Evolutionary conservation across 2,797 vertebrate genomes (phyloP).

Genomic region (Lacerta viridis): DNA sequence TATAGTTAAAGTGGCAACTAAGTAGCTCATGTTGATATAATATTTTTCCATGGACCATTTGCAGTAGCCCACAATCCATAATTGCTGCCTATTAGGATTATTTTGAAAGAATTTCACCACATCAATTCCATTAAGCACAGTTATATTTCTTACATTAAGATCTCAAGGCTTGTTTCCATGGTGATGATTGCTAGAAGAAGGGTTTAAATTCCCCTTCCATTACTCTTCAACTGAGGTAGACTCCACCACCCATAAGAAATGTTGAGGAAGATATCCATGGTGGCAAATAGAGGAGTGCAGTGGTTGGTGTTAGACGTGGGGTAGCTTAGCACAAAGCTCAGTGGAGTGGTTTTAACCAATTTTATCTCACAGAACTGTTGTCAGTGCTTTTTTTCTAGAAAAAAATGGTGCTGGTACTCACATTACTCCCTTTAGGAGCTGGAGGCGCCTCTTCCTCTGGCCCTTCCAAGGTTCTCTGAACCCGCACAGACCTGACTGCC

Average conservation of each 20-base stretch:
- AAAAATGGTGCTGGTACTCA: no score
- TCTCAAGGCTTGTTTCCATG: conserved; percentile 9
- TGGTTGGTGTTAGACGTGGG: neutral
- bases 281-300: neutral
- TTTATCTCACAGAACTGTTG: neutral
- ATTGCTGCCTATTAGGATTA: conserved; percentile 20
- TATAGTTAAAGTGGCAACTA: conserved; percentile 30
- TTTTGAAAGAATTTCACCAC: conserved; percentile 4
- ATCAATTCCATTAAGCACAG: conserved; percentile 5
- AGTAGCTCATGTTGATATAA: conserved; percentile 1
- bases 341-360: conserved; percentile 1
- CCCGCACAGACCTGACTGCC: no score
- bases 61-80: neutral
- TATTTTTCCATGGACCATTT: conserved; percentile 39
- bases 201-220: neutral
- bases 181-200: conserved; percentile 13
- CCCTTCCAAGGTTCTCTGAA: no score
- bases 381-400: neutral
- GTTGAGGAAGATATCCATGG: neutral
- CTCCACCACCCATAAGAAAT: neutral
- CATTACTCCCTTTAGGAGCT: no score
- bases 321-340: neutral
- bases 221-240: neutral
- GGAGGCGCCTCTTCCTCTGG: no score
- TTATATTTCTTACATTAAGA: neutral